Base-by-base conservation (phyloP, 2,888 invertebrate genomes). In the Anticlea derivata region DNA sequence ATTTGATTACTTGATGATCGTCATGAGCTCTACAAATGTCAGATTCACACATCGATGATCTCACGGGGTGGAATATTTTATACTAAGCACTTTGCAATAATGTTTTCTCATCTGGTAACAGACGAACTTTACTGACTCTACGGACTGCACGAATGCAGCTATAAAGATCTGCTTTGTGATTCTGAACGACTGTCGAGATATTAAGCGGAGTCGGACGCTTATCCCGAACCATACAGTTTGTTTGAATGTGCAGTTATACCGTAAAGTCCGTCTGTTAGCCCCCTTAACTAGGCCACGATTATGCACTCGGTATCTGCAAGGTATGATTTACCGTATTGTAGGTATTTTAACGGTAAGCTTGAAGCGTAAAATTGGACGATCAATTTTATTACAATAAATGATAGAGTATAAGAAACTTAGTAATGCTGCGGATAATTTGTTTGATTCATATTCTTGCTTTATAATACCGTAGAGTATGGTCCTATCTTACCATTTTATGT, bases 41-140 rank as follows among this genome's bases (percentile, higher is more conserved):
- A 74, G 73, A 62, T 57, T 68, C 60, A 60, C 68, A 75, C 61
- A 70, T 65, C 69, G 65, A 65, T 72, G 73, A 75, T 68, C 65
- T 73, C 66, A 72, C 51, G 38, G 64, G 61, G 60, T 61, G 63
- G 66, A 66, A 68, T 69, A 70, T 60, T 66, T 65, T 60, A 59
- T 54, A 58, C 59, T 40, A 57, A 61, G 53, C 63, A 61, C 61
- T 63, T 63, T 55, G 45, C 44, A 41, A 58, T 63, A 61, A 63
- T 63, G 57, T 23, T 41, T 8, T 33, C 26, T 37, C 4, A 17
- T 3, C 17, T 17, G 17, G 2, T 17, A 17, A 17, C 17, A 40
- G 17, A 59, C 5, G 12, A 7, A 10, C 34, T 8, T 8, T 2
- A 17, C 33, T 8, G 13, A n/a, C 11, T 1, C 11, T 11, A 17